Conservation (phyloP, 2,888 invertebrate species). For the Alcis repandata region DNA sequence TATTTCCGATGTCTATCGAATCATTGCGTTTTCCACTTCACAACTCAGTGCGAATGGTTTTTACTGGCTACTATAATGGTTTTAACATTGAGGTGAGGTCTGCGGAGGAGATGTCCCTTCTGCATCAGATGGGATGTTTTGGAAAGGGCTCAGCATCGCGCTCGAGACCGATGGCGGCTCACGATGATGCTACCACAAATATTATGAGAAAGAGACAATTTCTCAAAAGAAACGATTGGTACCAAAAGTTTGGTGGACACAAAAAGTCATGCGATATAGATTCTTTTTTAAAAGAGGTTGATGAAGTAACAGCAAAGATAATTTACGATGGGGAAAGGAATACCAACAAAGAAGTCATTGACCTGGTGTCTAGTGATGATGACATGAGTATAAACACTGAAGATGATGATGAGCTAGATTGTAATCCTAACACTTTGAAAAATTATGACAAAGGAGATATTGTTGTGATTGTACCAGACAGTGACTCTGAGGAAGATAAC, state of each 20-base stretch:
- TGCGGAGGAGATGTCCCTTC: constrained; percentile 84
- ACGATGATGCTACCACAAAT: constrained; percentile 64
- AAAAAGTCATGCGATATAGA: constrained; percentile 56
- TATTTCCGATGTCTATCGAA: constrained; percentile 72
- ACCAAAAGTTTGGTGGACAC: constrained; percentile 69
- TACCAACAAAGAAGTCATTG: constrained; percentile 72
- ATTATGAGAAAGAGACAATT: constrained; percentile 88
- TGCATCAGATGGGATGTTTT: constrained; percentile 91
- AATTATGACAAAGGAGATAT: constrained; percentile 68
- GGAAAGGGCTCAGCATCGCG: constrained; percentile 91
- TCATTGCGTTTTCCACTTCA: constrained; percentile 79
- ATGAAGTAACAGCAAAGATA: constrained; percentile 67
- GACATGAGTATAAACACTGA: constrained; percentile 52
- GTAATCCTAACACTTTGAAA: constrained; percentile 49
- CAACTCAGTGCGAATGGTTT: constrained; percentile 76
- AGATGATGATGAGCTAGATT: constrained; percentile 51
- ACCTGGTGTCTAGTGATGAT: constrained; percentile 81
- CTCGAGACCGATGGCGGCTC: constrained; percentile 79
- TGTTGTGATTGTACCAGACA: constrained; percentile 88
- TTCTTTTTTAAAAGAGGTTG: constrained; percentile 67
- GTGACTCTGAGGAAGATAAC: constrained; percentile 88
- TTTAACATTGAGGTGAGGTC: constrained; percentile 88
- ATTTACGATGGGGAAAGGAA: constrained; percentile 60
- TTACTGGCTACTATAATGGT: constrained; percentile 89
- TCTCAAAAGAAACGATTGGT: constrained; percentile 86